Conservation (phyloP, 1,140 invertebrate species). For the Conopomorpha cramerella region DNA sequence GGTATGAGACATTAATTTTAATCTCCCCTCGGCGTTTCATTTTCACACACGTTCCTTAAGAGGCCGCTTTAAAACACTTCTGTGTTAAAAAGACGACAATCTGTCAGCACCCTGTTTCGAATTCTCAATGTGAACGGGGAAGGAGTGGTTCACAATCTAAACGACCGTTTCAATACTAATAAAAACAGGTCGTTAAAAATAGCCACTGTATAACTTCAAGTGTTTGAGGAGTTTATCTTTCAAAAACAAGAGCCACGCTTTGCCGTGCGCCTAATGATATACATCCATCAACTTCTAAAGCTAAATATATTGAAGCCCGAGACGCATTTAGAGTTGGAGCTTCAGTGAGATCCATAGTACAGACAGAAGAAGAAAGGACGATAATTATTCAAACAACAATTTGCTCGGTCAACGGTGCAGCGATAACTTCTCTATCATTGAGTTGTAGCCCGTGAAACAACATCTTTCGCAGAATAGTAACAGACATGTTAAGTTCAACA, state of each 20-base stretch:
- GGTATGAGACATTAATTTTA: too few species aligned
- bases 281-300: conserved; percentile 36
- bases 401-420: background rate
- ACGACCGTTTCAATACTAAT: conserved; percentile 57
- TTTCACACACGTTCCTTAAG: too few species aligned
- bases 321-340: too few species aligned
- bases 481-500: background rate
- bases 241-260: conserved; percentile 37
- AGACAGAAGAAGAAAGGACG: too few species aligned
- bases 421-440: background rate
- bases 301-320: conserved; percentile 25
- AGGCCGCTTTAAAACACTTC: too few species aligned
- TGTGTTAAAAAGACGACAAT: too few species aligned
- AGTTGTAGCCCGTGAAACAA: conserved; percentile 1
- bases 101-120: too few species aligned
- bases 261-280: conserved; percentile 31
- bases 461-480: background rate
- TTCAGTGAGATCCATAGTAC: too few species aligned
- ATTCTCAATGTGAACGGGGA: too few species aligned
- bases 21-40: too few species aligned
- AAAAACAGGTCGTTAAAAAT: conserved; percentile 56
- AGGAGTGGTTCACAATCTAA: conserved; percentile 49
- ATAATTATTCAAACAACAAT: too few species aligned
- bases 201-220: conserved; percentile 52
- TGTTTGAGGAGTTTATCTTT: conserved; percentile 29